These are phyloP conservation scores for Ommatoiulus sabulosus DNA, from an alignment of 2,888 invertebrate species.

Conservation along the genomic window DNA sequence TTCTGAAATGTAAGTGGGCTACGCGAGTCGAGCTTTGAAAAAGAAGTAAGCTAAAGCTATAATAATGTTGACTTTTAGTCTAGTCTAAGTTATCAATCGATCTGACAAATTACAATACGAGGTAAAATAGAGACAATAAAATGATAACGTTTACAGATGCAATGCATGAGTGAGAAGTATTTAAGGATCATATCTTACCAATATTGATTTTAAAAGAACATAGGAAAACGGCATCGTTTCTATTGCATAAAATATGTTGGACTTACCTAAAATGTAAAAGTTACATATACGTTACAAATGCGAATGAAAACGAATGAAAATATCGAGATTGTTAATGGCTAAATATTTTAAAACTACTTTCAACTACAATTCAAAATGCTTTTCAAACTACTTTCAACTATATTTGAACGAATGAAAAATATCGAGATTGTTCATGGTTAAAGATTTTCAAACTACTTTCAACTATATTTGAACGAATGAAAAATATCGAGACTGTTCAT, in stretches of 20 bases:
- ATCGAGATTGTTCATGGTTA: no score
- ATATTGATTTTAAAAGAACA: not conserved
- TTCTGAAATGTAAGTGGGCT: not conserved
- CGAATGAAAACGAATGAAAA: no score
- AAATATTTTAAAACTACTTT: no score
- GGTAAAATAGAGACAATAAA: not conserved
- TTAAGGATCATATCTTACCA: not conserved
- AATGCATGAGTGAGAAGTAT: not conserved
- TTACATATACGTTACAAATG: not conserved
- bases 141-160: not conserved
- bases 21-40: not conserved
- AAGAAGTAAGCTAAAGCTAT: not conserved
- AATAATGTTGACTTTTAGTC: not conserved
- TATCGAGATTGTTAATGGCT: no score
- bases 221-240: not conserved
- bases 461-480: no score
- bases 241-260: not conserved
- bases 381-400: no score
- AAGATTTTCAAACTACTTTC: no score
- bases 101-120: not conserved
- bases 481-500: no score
- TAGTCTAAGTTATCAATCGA: not conserved
- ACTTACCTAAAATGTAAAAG: not conserved
- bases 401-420: no score
- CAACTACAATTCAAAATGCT: no score